Evolutionary conservation across 2,113 vertebrate species (phyloP).

Genomic region (Gracilinanus agilis): DNA sequence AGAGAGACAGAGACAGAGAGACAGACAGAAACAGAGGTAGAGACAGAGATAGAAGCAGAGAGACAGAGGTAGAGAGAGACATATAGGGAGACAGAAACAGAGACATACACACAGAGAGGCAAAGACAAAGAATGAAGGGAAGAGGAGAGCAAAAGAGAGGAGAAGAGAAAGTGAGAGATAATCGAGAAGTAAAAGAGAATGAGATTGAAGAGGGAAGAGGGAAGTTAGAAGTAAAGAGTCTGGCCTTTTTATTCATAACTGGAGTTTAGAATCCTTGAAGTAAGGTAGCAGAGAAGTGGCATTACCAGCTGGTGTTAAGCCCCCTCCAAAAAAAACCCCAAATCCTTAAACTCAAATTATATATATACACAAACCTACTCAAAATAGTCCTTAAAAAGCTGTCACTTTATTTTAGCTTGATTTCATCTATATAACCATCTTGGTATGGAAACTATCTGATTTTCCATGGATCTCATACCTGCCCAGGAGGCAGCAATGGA

Average conservation of each 20-base stretch:
- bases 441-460: background rate
- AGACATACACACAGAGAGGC: background rate
- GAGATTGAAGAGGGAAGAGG: background rate
- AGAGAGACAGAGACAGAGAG: background rate
- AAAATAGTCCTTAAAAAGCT: background rate
- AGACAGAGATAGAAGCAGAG: too few species aligned
- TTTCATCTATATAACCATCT: background rate
- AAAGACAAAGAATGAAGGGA: background rate
- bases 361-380: background rate
- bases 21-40: background rate
- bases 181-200: background rate
- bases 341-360: rapidly evolving
- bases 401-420: background rate
- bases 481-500: background rate
- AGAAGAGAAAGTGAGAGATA: background rate
- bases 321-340: too few species aligned
- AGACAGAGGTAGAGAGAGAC: background rate
- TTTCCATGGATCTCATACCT: background rate
- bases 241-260: background rate
- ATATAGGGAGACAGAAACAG: background rate
- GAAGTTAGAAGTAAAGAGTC: background rate
- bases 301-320: background rate
- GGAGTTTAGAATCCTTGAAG: background rate
- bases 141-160: background rate
- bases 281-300: background rate